These are phyloP conservation scores for Herpetotheres cachinnans DNA, from an alignment of 2,113 vertebrate species.

Conservation along the genomic window DNA sequence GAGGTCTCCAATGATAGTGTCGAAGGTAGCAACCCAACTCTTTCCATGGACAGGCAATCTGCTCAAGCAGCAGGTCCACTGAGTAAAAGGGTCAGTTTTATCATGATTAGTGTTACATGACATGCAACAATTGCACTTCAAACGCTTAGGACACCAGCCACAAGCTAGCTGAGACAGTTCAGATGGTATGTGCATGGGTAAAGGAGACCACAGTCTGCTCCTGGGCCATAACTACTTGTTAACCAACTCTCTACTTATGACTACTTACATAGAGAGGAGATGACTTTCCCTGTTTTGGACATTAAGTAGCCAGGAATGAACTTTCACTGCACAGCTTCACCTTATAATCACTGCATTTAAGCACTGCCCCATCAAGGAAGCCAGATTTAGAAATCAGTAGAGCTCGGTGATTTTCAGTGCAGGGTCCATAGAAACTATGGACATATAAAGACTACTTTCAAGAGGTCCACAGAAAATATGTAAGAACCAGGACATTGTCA, in stretches of 20 bases:
- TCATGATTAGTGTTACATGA: accelerated
- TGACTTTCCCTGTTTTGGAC: not conserved
- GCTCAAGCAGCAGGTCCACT: not conserved
- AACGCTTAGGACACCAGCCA: not conserved
- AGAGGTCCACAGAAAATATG: not conserved
- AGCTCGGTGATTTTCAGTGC: not conserved
- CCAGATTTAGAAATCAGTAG: not conserved
- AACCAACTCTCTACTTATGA: not conserved
- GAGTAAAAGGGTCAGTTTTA: not conserved
- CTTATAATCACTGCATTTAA: not conserved
- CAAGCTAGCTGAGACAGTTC: not conserved
- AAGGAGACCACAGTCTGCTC: not conserved
- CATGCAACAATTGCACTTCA: not conserved
- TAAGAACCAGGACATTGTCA: not conserved
- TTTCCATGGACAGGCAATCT: accelerated
- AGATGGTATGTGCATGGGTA: not conserved
- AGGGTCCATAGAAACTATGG: not conserved
- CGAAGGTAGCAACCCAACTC: not conserved
- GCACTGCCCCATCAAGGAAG: not conserved
- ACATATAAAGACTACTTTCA: not conserved
- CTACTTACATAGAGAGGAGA: not conserved
- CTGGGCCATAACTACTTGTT: accelerated
- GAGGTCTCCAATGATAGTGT: not conserved
- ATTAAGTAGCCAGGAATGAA: not conserved
- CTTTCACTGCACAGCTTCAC: not conserved